phyloP scores from a whole-genome alignment of 64 coral and sea anemone genomes.

The Astreopora myriophthalma region DNA sequence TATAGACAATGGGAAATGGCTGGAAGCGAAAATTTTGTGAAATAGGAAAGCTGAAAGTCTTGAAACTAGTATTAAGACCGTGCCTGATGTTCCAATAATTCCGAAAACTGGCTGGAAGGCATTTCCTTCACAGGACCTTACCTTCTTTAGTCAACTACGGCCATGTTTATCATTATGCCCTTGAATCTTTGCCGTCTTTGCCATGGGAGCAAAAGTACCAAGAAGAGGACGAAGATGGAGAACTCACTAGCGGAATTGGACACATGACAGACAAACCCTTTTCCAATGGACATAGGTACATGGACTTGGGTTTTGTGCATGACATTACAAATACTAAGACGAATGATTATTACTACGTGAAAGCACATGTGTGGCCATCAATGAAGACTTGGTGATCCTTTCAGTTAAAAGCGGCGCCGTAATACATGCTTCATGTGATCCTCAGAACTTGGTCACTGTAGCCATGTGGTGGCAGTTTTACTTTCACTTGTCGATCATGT shows the following conservation, averaged over 20 bases:
- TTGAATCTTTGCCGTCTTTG: background rate
- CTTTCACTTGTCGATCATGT: constrained; percentile 26
- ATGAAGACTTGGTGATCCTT: background rate
- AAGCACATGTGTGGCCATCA: constrained; percentile 56
- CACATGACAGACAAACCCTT: constrained; percentile 54
- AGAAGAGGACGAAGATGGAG: constrained; percentile 12
- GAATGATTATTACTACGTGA: constrained; percentile 47
- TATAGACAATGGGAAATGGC: constrained; percentile 10
- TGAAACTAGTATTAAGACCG: background rate
- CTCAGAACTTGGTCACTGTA: constrained; percentile 42
- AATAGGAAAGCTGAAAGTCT: background rate
- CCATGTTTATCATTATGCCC: constrained; percentile 33
- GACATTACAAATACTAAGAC: constrained; percentile 27
- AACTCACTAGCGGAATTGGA: background rate
- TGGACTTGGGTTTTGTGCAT: constrained; percentile 21
- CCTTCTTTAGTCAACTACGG: constrained; percentile 40
- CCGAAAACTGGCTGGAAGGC: background rate
- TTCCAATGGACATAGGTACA: constrained; percentile 25
- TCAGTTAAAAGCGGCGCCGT: constrained; percentile 29
- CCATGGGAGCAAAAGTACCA: background rate
- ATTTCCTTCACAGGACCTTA: constrained; percentile 22
- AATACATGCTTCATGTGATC: constrained; percentile 55
- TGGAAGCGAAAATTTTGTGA: background rate
- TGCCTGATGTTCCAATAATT: background rate
- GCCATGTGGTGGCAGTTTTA: constrained; percentile 46